A percentile compares a stretch with the other conserved stretches of the same genome.
These are phyloP conservation scores for Apis florea DNA, from an alignment of 1,140 invertebrate genomes.

Conservation along the genomic window DNA sequence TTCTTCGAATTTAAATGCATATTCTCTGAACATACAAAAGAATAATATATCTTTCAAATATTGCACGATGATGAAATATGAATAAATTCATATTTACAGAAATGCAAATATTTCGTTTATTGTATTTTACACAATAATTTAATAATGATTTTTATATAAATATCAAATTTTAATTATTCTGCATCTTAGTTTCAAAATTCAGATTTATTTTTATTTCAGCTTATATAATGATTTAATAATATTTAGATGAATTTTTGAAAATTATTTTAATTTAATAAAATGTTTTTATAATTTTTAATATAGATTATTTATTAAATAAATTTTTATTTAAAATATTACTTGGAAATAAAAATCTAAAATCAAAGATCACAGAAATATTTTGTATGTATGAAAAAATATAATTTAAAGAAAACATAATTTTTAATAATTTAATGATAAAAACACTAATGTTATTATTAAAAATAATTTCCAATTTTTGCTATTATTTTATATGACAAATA, in stretches of 20 bases:
- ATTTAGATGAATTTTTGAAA: background rate
- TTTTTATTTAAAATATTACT: background rate
- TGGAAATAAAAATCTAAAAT: conserved; percentile 3
- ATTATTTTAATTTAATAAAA: background rate
- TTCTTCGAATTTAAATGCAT: background rate
- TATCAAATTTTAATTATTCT: background rate
- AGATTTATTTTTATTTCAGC: background rate
- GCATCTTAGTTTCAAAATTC: background rate
- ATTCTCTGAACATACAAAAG: background rate
- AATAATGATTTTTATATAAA: background rate
- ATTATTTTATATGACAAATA: background rate
- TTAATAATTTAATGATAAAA: background rate
- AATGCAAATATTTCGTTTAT: background rate
- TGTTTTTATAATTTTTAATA: background rate
- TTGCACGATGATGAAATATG: background rate
- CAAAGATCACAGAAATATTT: background rate
- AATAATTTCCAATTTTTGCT: background rate
- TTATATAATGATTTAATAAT: background rate
- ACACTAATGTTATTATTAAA: conserved; percentile 1
- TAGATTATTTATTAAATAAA: background rate
- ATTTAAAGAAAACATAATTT: background rate
- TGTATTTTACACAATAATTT: background rate
- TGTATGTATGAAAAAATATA: background rate
- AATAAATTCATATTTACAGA: background rate
- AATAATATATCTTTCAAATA: background rate